Evolutionary conservation across 2,113 vertebrate genomes (phyloP), one percentile per base, ranked within the genome.

Genomic region (Mixornis gularis): DNA sequence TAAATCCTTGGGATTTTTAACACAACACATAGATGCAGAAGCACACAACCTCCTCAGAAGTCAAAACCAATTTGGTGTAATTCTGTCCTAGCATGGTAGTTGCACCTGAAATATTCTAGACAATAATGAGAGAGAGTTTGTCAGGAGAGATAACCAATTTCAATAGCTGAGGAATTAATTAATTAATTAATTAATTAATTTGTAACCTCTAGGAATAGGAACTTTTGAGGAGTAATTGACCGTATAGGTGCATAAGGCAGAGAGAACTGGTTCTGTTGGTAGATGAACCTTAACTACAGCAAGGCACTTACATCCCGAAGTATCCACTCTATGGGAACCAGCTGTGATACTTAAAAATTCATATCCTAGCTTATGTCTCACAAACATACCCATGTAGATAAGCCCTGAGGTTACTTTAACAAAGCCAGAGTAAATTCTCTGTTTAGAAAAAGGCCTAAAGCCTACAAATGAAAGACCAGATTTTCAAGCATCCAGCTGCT

Each of bases 311-410:
- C 2, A 43, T 58, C 24, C 36, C 66, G 58, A 41, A 72, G 62
- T 40, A 76, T 32, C 17, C 7, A 44, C 29, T 79, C 71, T 62
- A 29, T 79, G 46, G 53, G 26, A 87, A 59, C 64, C 72, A 92
- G 74, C 74, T 92, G 74, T 56, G 73, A 46, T 77, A 58, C 91
- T 95, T 89, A 93, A 96, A 95, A 94, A 95, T 94, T 92, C 70
- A 87, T 89, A 87, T 53, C 53, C 85, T 64, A 72, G 41, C 66
- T 94, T 91, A 87, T 79, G 87, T 44, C 41, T 94, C 81, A 60
- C 62, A 91, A 94, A 63, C 48, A 69, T 27, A 68, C 17, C 44
- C 53, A 38, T 69, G 81, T 30, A 81, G 84, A 92, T 79, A 93
- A 93, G 62, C 81, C 80, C 90, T 60, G 77, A 68, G 88, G 83